Percentiles rank a stretch among this genome's conserved stretches.
Conservation (phyloP, 2,113 vertebrate species). For the Bubo blakistoni region DNA sequence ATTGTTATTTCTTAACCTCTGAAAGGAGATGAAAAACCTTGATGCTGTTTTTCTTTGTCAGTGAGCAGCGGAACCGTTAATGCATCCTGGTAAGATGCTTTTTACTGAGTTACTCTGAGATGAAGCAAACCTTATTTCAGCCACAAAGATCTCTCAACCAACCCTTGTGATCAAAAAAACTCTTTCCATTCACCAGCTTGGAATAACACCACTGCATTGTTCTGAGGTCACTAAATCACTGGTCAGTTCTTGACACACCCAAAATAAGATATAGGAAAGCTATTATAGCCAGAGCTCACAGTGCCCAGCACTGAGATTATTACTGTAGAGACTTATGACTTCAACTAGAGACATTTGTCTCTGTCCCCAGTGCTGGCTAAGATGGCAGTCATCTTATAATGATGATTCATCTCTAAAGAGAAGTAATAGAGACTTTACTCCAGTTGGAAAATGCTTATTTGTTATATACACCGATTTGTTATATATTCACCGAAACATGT, state of each 20-base stretch:
- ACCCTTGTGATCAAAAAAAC: background rate
- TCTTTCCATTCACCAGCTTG: background rate
- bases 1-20: background rate
- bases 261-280: background rate
- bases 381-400: background rate
- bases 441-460: background rate
- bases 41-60: background rate
- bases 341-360: background rate
- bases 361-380: background rate
- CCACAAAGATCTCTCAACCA: background rate
- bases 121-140: background rate
- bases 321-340: background rate
- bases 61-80: background rate
- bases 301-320: background rate
- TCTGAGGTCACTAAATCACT: background rate
- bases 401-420: background rate
- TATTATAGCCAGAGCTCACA: background rate
- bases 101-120: background rate
- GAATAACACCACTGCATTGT: background rate
- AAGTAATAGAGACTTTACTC: background rate
- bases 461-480: background rate
- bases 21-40: background rate
- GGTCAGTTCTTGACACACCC: background rate
- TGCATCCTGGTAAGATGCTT: background rate
- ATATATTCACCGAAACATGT: background rate